phyloP scores from a whole-genome alignment of 1,140 invertebrate species.

The Ceratina australensis region DNA sequence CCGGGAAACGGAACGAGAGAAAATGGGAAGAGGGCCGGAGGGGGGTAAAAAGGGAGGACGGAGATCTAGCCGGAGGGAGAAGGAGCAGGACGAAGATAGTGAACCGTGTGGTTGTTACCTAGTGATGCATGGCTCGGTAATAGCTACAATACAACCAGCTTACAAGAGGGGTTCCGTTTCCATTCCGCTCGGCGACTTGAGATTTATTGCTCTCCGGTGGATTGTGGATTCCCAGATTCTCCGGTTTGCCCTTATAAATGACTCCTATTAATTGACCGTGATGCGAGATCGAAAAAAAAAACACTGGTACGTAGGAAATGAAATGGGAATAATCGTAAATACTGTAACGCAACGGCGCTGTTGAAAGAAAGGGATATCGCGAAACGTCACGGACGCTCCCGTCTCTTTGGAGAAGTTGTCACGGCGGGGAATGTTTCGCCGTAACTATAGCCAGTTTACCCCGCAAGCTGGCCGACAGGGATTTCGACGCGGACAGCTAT shows the following conservation, averaged over 20 bases:
- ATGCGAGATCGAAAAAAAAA: conserved; percentile 59
- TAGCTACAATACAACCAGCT: conserved; percentile 80
- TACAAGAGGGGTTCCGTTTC: conserved; percentile 77
- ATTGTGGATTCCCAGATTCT: conserved; percentile 79
- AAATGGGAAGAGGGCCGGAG: conserved; percentile 1
- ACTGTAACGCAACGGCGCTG: not conserved
- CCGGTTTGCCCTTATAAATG: conserved; percentile 79
- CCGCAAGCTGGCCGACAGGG: conserved; percentile 36
- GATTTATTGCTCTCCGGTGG: conserved; percentile 78
- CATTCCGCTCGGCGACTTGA: conserved; percentile 71
- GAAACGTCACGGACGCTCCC: not conserved
- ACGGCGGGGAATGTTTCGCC: conserved; percentile 22
- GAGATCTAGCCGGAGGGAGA: conserved; percentile 34
- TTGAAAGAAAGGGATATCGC: not conserved
- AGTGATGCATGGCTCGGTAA: conserved; percentile 80
- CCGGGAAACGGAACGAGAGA: conserved; percentile 36
- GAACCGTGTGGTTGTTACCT: conserved; percentile 75
- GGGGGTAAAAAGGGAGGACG: conserved; percentile 14
- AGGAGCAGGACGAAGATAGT: conserved; percentile 55
- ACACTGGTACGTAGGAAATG: conserved; percentile 29
- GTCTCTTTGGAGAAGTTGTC: not conserved
- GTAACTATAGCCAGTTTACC: conserved; percentile 27
- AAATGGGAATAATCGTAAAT: not conserved
- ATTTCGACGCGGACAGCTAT: conserved; percentile 43
- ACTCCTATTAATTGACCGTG: conserved; percentile 79